Conservation (phyloP, 1,140 invertebrate genomes). For the Harpegnathos saltator region DNA sequence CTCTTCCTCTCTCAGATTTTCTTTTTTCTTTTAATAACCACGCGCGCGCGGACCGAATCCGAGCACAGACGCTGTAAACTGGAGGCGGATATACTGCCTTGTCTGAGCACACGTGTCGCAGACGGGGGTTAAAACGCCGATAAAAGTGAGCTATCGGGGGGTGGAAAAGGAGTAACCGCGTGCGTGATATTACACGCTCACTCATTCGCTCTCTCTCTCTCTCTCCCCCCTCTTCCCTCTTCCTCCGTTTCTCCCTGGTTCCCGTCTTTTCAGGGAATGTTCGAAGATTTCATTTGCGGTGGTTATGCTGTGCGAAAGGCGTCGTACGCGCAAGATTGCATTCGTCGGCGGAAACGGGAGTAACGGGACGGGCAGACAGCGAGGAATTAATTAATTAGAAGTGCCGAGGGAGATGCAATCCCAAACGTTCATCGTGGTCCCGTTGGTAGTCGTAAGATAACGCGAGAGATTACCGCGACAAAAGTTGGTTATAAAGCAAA, state of each 20-base stretch:
- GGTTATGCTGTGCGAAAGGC: neutral
- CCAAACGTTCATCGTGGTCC: constrained; percentile 2
- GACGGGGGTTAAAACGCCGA: constrained; percentile 54
- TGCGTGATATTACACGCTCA: constrained; percentile 32
- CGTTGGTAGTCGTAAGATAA: constrained; percentile 35
- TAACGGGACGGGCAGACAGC: constrained; percentile 23
- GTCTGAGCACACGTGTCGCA: constrained; percentile 19
- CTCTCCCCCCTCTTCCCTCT: neutral
- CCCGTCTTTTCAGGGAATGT: neutral
- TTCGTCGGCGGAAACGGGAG: constrained; percentile 12
- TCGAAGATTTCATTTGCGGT: constrained; percentile 33
- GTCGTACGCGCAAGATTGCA: constrained; percentile 34
- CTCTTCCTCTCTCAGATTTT: neutral
- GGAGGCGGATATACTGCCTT: constrained; percentile 42
- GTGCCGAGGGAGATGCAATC: constrained; percentile 35
- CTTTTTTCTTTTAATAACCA: neutral
- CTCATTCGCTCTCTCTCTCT: neutral
- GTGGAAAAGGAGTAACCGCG: neutral
- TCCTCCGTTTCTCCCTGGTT: neutral
- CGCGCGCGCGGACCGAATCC: constrained; percentile 5
- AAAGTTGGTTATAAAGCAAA: constrained; percentile 5
- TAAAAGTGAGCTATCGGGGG: constrained; percentile 53
- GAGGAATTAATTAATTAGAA: constrained; percentile 52
- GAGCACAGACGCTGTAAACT: constrained; percentile 1
- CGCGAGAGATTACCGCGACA: constrained; percentile 8